Base-by-base conservation (phyloP, 2,797 vertebrate species). In the Phrynocephalus guinanensis region DNA sequence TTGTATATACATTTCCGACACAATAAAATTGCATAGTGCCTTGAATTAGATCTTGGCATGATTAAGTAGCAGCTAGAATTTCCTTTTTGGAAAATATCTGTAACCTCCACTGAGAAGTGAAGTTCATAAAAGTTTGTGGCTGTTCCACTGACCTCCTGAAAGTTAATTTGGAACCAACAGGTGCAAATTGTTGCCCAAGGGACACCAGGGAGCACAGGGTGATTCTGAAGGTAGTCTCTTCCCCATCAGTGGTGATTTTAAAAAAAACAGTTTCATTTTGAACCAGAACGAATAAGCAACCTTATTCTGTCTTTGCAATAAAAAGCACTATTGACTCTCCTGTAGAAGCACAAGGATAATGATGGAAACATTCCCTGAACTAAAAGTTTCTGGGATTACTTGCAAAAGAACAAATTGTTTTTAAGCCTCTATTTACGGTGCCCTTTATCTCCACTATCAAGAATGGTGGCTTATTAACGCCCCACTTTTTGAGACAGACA, bases 1-100 rank as follows among this genome's bases (percentile, higher is more conserved):
- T 75, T 76, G 24, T 56, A 87, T 82, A 75, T 38, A 87, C 33
- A 84, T 10, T 84, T 30, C 16, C 28, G 83, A 79, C 84, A 72
- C 71, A 81, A 90, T 82, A 15, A 24, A 50, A 44, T 82, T 63
- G 76, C 68, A 77, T 13, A 75, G 30, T 73, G 26, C 26, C 33
- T 68, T 82, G 33, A 24, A 11, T 56, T 82, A 67, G 10, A 86
- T 81, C 48, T 13, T 33, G 70, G 56, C 26, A 81, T 30, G 81
- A 60, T 22, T 80, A 16, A 78, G 38, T 66, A 88, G 82, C 77
- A 78, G 38, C 9, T 11, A 30, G 30, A 76, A 30, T 84, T 48
- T 44, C 75, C 71, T 48, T 60, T 87, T 28, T 83, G 11, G 60
- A 24, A 60, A 4, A 18, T 84, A 44, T 67, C 77, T 30, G 50